phyloP scores from a whole-genome alignment of 2,888 invertebrate genomes.

The Xylota segnis region DNA sequence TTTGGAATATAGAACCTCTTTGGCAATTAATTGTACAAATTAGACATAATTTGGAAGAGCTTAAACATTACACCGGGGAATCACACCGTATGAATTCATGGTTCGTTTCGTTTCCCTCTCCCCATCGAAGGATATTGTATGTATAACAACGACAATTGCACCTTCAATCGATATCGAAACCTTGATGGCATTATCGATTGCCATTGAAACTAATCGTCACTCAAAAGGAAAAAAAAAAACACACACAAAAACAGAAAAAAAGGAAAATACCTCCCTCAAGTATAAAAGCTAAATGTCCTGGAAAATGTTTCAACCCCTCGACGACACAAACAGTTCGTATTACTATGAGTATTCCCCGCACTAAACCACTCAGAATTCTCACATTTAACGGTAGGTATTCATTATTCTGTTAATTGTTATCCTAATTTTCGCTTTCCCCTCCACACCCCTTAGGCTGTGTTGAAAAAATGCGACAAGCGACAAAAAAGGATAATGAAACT shows the following conservation, averaged over 20 bases:
- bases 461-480: neutral
- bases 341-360: conserved; percentile 37
- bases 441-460: conserved; percentile 7
- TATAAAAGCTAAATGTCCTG: neutral
- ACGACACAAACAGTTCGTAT: conserved; percentile 18
- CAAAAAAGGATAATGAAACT: conserved; percentile 47
- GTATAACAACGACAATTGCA: neutral
- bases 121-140: neutral
- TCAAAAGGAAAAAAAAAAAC: neutral
- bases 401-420: conserved; percentile 69
- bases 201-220: conserved; percentile 2
- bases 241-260: too few relatives aligned
- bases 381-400: conserved; percentile 45
- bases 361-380: conserved; percentile 47
- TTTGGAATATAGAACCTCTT: neutral
- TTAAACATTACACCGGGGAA: neutral
- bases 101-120: neutral
- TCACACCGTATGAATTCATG: neutral
- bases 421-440: conserved; percentile 53
- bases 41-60: neutral
- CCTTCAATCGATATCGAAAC: neutral
- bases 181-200: conserved; percentile 11
- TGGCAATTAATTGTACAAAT: neutral
- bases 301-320: conserved; percentile 3
- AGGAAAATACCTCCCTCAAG: neutral